Evolutionary conservation across 1,140 invertebrate genomes (phyloP).

Genomic region (Bombus fervidus): DNA sequence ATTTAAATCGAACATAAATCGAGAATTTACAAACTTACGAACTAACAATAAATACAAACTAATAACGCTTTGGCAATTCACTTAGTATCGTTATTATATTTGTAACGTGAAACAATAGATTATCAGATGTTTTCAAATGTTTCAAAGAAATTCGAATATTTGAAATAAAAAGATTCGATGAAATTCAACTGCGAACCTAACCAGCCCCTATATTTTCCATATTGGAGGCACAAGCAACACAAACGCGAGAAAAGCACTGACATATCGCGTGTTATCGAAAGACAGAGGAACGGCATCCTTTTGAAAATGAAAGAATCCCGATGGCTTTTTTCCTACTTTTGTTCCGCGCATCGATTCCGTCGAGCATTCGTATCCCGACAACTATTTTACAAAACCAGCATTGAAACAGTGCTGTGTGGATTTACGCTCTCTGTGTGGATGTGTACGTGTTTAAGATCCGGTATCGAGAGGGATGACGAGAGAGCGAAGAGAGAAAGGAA

Average conservation of each 20-base stretch:
- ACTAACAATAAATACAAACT: too few relatives aligned
- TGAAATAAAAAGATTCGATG: background rate
- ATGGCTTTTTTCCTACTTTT: constrained; percentile 36
- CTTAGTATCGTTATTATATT: background rate
- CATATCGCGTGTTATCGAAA: background rate
- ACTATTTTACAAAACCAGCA: constrained; percentile 37
- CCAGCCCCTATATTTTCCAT: background rate
- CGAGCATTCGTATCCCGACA: constrained; percentile 14
- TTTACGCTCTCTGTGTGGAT: background rate
- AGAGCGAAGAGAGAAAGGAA: constrained; percentile 11
- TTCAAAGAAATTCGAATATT: background rate
- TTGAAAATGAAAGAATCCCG: constrained; percentile 13
- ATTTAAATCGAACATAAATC: too few relatives aligned
- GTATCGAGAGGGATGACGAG: constrained; percentile 38
- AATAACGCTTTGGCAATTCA: too few relatives aligned
- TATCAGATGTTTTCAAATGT: background rate
- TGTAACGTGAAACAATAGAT: background rate
- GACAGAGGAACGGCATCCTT: background rate
- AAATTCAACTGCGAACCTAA: background rate
- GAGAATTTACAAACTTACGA: too few relatives aligned
- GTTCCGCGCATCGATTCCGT: constrained; percentile 7
- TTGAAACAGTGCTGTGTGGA: constrained; percentile 30
- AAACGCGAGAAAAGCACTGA: background rate
- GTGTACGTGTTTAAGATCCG: constrained; percentile 36
- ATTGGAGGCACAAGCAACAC: background rate